Evolutionary conservation across 2,888 invertebrate species (phyloP).

Genomic region (Scotopteryx bipunctaria): DNA sequence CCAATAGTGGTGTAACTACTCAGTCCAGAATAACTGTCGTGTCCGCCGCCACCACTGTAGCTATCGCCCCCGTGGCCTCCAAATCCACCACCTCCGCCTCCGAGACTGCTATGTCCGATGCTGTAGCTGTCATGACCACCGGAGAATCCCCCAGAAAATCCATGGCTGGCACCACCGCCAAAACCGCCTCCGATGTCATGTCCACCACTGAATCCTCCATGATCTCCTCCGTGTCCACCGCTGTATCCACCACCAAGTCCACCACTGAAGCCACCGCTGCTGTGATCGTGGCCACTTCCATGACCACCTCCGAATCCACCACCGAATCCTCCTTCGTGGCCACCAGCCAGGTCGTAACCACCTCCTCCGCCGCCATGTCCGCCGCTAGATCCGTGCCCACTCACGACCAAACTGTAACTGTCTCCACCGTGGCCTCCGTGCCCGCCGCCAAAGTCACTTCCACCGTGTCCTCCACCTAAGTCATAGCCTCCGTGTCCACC

Average conservation of each 20-base stretch:
- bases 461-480: slow-evolving; percentile 50
- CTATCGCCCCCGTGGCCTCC: slow-evolving; percentile 40
- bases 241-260: slow-evolving; percentile 48
- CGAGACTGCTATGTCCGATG: too few species aligned
- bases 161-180: slow-evolving; percentile 47
- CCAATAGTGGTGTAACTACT: slow-evolving; percentile 43
- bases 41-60: slow-evolving; percentile 7
- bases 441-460: slow-evolving; percentile 43
- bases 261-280: slow-evolving; percentile 38
- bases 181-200: slow-evolving; percentile 39
- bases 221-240: slow-evolving; percentile 58
- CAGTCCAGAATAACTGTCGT: slow-evolving; percentile 38
- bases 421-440: slow-evolving; percentile 45
- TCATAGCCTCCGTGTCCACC: slow-evolving; percentile 46
- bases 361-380: slow-evolving; percentile 41
- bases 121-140: slow-evolving; percentile 46
- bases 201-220: slow-evolving; percentile 58
- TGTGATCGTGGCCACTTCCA: slow-evolving; percentile 43
- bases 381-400: slow-evolving; percentile 59
- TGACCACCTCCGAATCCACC: slow-evolving; percentile 45
- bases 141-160: slow-evolving; percentile 40
- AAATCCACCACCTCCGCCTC: slow-evolving; percentile 26
- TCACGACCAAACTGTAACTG: slow-evolving; percentile 47
- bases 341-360: slow-evolving; percentile 39
- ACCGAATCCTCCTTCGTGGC: slow-evolving; percentile 33